Evolutionary conservation across 2,797 vertebrate species (phyloP), one percentile per base, ranked within the genome.

Genomic region (Megalops cyprinoides): DNA sequence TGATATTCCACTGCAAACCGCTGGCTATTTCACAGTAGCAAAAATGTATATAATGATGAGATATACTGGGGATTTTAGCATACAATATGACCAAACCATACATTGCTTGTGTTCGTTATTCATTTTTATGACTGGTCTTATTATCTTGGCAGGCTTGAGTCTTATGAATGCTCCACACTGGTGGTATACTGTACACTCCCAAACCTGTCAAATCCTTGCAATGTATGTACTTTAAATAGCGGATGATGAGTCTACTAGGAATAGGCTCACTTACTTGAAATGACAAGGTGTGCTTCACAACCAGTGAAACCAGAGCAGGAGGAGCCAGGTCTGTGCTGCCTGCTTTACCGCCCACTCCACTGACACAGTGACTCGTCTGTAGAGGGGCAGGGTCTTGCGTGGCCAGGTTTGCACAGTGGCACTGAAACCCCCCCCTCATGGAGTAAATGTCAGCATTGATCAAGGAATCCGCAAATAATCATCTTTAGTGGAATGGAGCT

Each of bases 191-290:
- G 73, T 79, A 37, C 78, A 56, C 39, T 18, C 39, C 78, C 58
- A 78, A 79, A 31, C 53, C 65, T 79, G 49, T 73, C 51, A 73
- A 55, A 79, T 56, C 78, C 78, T 53, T n/a, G 55, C 34, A 79
- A 46, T 44, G 78, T 71, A 37, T 55, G 51, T 49, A 53, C 67
- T 79, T 67, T 56, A 73, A 73, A 73, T 79, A 79, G 67, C 78
- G 28, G 3, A 74, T 56, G 34, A 44, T 51, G 78, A 73, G 34
- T 46, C 74, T 79, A 49, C 48, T 67, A 75, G 74, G 78, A n/a
- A 42, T 79, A 69, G 65, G 39, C 51, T 51, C 69, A 56, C 53
- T 71, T 56, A 56, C 78, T 67, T 49, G 67, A 44, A 78, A n/a
- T 39, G 51, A 76, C 75, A 79, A 25, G 49, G n/a, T 65, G n/a